Evolutionary conservation across 1,140 invertebrate genomes (phyloP).

Genomic region (Brachionus sp.): DNA sequence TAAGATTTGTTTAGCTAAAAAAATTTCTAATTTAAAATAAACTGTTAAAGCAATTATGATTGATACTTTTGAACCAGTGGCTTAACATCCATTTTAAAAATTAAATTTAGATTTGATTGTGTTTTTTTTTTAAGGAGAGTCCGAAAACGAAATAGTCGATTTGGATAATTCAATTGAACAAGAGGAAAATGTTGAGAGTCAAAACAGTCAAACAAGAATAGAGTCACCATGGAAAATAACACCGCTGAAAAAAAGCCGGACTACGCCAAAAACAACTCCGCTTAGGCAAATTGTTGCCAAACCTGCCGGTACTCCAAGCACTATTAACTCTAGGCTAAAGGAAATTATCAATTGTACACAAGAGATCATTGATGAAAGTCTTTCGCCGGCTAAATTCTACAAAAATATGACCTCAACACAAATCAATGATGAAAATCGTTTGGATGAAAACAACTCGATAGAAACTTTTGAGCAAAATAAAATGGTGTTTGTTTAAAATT

Average conservation of each 20-base stretch:
- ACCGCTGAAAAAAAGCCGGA: background rate
- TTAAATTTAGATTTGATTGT: background rate
- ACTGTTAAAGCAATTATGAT: background rate
- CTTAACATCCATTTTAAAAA: background rate
- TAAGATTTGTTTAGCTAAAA: background rate
- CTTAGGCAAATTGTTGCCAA: background rate
- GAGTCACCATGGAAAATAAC: background rate
- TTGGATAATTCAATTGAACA: background rate
- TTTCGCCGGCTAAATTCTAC: background rate
- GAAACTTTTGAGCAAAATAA: background rate
- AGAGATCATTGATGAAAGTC: background rate
- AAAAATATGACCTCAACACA: background rate
- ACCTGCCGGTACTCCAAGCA: background rate
- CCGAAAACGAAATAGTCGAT: background rate
- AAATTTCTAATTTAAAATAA: background rate
- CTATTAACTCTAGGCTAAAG: background rate
- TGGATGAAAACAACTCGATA: background rate
- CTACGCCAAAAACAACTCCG: background rate
- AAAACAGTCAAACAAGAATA: background rate
- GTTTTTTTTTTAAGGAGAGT: background rate
- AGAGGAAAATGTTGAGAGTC: background rate
- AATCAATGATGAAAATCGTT: background rate
- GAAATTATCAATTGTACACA: background rate
- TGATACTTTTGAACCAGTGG: background rate
- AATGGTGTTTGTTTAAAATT: background rate